Percentiles rank a stretch among this genome's conserved stretches.
These are phyloP conservation scores for Dendrolimus punctatus DNA, from an alignment of 1,140 invertebrate species.

Conservation along the genomic window DNA sequence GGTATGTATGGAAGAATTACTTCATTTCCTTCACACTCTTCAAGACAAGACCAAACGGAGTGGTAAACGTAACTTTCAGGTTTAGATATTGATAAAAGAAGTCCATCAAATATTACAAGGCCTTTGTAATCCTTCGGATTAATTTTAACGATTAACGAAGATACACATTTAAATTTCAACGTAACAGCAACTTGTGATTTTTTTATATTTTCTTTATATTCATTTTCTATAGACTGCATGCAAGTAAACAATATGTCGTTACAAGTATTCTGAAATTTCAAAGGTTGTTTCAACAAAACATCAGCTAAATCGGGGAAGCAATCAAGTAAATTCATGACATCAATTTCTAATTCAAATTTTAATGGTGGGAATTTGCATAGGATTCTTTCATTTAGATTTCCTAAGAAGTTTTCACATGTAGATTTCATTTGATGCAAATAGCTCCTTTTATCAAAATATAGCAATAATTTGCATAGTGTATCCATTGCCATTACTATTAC, in stretches of 20 bases:
- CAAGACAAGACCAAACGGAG: slow-evolving; percentile 60
- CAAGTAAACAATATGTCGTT: slow-evolving; percentile 49
- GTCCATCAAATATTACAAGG: slow-evolving; percentile 31
- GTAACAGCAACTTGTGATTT: slow-evolving; percentile 35
- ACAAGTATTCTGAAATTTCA: slow-evolving; percentile 37
- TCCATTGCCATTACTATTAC: slow-evolving; percentile 20
- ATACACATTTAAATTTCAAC: slow-evolving; percentile 37
- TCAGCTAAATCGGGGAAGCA: slow-evolving; percentile 32
- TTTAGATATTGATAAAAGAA: slow-evolving; percentile 40
- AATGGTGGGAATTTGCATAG: slow-evolving; percentile 46
- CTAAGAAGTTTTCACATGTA: slow-evolving; percentile 33
- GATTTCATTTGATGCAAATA: slow-evolving; percentile 37
- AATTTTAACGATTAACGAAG: slow-evolving; percentile 18
- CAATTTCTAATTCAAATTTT: slow-evolving; percentile 38
- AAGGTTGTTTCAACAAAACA: slow-evolving; percentile 41
- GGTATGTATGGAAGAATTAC: slow-evolving; percentile 51
- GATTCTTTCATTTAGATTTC: slow-evolving; percentile 30
- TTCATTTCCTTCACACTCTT: slow-evolving; percentile 58
- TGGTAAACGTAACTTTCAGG: slow-evolving; percentile 42
- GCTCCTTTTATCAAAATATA: slow-evolving; percentile 47
- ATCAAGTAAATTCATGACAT: slow-evolving; percentile 49
- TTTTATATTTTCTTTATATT: slow-evolving; percentile 22
- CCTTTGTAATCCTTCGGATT: slow-evolving; percentile 25
- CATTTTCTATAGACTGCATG: slow-evolving; percentile 31
- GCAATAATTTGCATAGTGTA: slow-evolving; percentile 34